phyloP scores from a whole-genome alignment of 1,140 invertebrate species.

The Eumeta japonica region DNA sequence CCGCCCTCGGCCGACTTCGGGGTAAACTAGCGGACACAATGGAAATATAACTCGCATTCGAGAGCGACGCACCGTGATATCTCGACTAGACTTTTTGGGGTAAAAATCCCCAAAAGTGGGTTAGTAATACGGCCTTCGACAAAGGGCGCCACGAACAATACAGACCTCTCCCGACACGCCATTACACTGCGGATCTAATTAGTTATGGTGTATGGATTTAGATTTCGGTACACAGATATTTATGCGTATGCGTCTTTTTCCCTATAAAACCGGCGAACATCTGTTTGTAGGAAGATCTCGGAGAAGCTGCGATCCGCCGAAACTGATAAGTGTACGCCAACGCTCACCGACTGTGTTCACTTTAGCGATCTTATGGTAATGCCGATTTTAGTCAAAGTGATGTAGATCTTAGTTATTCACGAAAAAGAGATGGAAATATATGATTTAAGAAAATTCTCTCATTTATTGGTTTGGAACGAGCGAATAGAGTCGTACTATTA shows the following conservation, averaged over 20 bases:
- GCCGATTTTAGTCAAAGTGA: not conserved
- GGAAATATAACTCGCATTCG: constrained; percentile 46
- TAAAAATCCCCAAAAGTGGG: constrained; percentile 50
- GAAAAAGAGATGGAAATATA: too few relatives aligned
- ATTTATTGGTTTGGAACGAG: too few relatives aligned
- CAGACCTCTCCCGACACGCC: constrained; percentile 26
- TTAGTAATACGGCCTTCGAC: constrained; percentile 46
- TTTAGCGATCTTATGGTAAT: not conserved
- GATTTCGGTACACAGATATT: constrained; percentile 50
- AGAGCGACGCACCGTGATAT: constrained; percentile 48
- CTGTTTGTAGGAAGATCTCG: constrained; percentile 40
- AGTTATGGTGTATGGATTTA: constrained; percentile 55
- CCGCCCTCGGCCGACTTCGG: too few relatives aligned
- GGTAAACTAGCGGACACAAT: constrained; percentile 38
- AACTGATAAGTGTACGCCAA: constrained; percentile 32
- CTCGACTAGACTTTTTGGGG: constrained; percentile 31
- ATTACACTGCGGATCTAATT: constrained; percentile 56
- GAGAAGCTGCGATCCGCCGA: constrained; percentile 37
- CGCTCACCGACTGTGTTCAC: not conserved
- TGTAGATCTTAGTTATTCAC: not conserved
- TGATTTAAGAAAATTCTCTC: too few relatives aligned
- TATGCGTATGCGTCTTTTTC: constrained; percentile 39
- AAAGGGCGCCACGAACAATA: constrained; percentile 40
- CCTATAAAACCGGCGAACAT: constrained; percentile 49
- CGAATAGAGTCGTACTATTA: too few relatives aligned